These are phyloP conservation scores for Oryzias curvinotus DNA, from an alignment of 2,113 vertebrate species.

Conservation along the genomic window DNA sequence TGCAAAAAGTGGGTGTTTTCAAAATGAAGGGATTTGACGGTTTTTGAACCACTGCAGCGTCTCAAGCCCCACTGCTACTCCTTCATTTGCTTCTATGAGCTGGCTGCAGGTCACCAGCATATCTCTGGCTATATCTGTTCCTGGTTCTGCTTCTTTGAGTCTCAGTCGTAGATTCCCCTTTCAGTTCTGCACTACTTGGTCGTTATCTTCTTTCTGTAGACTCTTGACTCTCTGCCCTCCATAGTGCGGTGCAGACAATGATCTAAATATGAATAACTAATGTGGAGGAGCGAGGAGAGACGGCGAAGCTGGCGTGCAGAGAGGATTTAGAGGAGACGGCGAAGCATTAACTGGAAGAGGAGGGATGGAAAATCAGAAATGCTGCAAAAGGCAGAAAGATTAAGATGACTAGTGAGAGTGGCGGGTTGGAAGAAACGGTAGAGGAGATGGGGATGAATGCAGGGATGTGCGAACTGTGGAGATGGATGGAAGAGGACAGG, in stretches of 20 bases:
- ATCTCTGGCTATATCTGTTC: no score
- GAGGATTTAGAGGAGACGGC: neutral
- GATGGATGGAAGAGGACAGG: neutral
- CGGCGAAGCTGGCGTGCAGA: neutral
- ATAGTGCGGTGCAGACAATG: constrained; percentile 8
- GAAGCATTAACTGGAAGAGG: neutral
- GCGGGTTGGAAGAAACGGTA: constrained; percentile 6
- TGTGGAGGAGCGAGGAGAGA: neutral
- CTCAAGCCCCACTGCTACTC: no score
- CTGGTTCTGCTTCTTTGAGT: no score
- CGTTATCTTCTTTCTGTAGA: constrained; percentile 4
- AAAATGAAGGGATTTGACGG: no score
- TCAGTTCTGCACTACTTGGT: constrained; percentile 21
- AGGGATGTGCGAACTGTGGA: neutral
- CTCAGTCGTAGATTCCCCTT: neutral
- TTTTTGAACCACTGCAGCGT: no score
- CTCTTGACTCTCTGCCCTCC: neutral
- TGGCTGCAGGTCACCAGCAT: no score
- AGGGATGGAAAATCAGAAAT: constrained; percentile 9
- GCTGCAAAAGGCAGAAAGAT: constrained; percentile 2
- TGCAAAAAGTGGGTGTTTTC: no score
- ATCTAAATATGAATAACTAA: neutral
- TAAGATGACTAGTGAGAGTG: constrained; percentile 18
- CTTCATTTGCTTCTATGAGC: no score
- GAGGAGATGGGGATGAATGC: neutral